phyloP scores from a whole-genome alignment of 2,797 vertebrate genomes.

The Petrocephalus sullivani region DNA sequence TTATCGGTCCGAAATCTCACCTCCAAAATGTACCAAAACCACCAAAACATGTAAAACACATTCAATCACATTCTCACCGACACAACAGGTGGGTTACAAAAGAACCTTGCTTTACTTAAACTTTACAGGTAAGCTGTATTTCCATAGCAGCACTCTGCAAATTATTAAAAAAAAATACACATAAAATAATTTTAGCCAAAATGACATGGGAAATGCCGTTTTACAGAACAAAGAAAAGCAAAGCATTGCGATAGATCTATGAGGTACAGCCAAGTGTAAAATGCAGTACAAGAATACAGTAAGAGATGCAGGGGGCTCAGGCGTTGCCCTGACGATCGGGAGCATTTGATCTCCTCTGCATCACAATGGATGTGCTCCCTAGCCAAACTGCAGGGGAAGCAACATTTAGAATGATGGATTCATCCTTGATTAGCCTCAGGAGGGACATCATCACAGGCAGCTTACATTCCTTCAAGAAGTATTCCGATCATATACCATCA shows the following conservation, averaged over 20 bases:
- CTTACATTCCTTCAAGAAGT: not conserved
- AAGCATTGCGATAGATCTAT: not conserved
- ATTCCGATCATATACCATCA: not conserved
- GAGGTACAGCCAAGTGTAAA: not conserved
- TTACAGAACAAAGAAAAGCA: not conserved
- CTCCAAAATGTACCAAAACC: not conserved
- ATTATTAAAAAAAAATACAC: not conserved
- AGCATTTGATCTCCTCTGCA: not conserved
- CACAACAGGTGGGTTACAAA: no score
- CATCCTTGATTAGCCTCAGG: not conserved
- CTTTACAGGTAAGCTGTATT: not conserved
- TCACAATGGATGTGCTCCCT: not conserved
- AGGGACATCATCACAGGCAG: not conserved
- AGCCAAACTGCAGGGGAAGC: not conserved
- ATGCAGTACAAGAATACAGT: not conserved
- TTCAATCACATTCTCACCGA: not conserved
- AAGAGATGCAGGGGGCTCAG: not conserved
- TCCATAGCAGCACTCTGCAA: not conserved
- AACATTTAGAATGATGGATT: not conserved
- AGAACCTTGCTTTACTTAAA: not conserved
- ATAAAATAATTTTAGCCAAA: not conserved
- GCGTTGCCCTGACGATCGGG: not conserved
- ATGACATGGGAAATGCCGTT: not conserved
- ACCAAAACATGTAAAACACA: not conserved
- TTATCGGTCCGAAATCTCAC: not conserved